Percentiles rank a stretch among this genome's conserved stretches.
Evolutionary conservation across 2,113 vertebrate genomes (phyloP).

Genomic region (Boleophthalmus pectinirostris): DNA sequence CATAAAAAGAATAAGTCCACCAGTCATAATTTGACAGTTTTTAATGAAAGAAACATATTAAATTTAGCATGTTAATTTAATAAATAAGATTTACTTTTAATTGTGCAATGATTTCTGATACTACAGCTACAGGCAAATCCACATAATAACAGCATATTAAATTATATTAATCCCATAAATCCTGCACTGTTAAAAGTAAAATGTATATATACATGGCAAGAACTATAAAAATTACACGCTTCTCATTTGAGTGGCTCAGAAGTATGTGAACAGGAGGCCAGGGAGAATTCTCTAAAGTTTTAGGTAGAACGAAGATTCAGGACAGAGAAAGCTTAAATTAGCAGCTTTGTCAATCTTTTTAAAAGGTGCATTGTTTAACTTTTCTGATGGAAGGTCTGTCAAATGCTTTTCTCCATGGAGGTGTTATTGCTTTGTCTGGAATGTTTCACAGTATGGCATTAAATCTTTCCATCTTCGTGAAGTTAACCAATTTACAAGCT

Average conservation of each 20-base stretch:
- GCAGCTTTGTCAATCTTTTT: constrained; percentile 59
- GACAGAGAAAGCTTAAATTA: constrained; percentile 62
- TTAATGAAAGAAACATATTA: constrained; percentile 67
- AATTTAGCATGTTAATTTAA: constrained; percentile 76
- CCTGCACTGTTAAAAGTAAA: constrained; percentile 72
- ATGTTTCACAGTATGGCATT: too few relatives aligned
- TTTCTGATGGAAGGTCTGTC: too few relatives aligned
- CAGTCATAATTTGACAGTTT: constrained; percentile 50
- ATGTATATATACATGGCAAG: constrained; percentile 71
- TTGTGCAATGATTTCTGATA: constrained; percentile 71
- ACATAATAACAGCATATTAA: constrained; percentile 66
- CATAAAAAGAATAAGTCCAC: constrained; percentile 15
- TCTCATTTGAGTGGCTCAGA: constrained; percentile 73
- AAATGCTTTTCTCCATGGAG: too few relatives aligned
- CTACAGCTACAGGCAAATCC: constrained; percentile 74
- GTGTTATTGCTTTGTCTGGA: too few relatives aligned
- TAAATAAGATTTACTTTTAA: constrained; percentile 77
- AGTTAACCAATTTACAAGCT: too few relatives aligned
- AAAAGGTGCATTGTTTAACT: too few relatives aligned
- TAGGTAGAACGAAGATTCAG: constrained; percentile 35
- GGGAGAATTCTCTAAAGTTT: constrained; percentile 58
- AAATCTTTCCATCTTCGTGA: too few relatives aligned
- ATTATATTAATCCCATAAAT: constrained; percentile 63
- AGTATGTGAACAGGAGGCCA: constrained; percentile 65
- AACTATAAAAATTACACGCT: constrained; percentile 72